Conservation (phyloP, 1,140 invertebrate species). For the Triops longicaudatus region DNA sequence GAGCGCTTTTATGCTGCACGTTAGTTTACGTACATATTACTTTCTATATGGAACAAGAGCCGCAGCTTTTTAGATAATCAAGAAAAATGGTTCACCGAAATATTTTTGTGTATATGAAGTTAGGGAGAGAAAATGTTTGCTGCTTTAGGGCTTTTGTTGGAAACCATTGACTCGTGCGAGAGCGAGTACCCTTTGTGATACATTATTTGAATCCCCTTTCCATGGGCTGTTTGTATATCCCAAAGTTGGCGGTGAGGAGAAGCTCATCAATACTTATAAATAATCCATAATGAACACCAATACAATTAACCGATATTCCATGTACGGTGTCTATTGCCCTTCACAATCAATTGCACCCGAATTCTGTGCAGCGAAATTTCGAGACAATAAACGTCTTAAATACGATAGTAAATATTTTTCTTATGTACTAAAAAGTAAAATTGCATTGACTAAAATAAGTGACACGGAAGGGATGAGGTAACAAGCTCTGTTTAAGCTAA, state of each 20-base stretch:
- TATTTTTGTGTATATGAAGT: slow-evolving; percentile 5
- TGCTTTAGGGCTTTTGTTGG: slow-evolving; percentile 11
- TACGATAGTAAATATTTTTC: background rate
- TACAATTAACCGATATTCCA: background rate
- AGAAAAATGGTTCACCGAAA: background rate
- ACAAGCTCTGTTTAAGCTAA: too few species aligned
- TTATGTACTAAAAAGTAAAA: background rate
- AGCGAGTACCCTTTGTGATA: slow-evolving; percentile 3
- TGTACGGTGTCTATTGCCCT: slow-evolving; percentile 6
- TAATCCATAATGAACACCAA: slow-evolving; percentile 8
- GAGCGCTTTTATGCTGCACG: slow-evolving; percentile 7
- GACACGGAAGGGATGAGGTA: too few species aligned
- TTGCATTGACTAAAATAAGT: too few species aligned
- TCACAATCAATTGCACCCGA: slow-evolving; percentile 12
- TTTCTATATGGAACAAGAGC: slow-evolving; percentile 1
- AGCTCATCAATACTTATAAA: slow-evolving; percentile 15
- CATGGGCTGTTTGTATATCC: background rate
- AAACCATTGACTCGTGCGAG: background rate
- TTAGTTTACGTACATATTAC: slow-evolving; percentile 4
- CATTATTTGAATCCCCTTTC: slow-evolving; percentile 2
- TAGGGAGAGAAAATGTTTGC: background rate
- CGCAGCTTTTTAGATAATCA: slow-evolving; percentile 11
- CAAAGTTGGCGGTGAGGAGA: slow-evolving; percentile 2
- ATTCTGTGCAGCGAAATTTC: background rate
- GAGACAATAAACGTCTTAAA: slow-evolving; percentile 4